A percentile compares a stretch with the other conserved stretches of the same genome.
These are phyloP conservation scores for Tenebrosternarchus preto DNA, from an alignment of 2,113 vertebrate species.

Conservation along the genomic window DNA sequence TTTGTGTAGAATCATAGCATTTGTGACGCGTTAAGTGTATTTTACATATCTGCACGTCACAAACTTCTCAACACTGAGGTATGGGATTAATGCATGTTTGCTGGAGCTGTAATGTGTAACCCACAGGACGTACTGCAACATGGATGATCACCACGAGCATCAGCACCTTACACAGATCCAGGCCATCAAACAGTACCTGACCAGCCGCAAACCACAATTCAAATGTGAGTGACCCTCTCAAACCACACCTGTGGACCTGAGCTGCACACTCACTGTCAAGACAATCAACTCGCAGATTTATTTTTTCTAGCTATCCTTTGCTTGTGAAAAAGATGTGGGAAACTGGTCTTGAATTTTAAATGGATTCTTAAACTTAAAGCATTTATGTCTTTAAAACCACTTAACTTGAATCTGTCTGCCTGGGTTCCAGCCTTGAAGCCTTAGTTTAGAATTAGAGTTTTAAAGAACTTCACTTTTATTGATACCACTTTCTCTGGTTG, in stretches of 20 bases:
- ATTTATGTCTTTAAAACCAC: neutral
- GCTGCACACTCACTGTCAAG: too few relatives aligned
- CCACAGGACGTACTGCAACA: conserved; percentile 97
- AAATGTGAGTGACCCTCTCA: conserved; percentile 80
- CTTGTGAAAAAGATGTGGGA: too few relatives aligned
- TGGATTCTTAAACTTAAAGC: too few relatives aligned
- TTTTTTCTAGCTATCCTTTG: too few relatives aligned
- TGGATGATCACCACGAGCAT: conserved; percentile 88
- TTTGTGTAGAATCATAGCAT: neutral
- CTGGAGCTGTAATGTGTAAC: neutral
- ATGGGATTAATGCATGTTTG: neutral
- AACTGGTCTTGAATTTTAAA: too few relatives aligned
- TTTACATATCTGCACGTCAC: conserved; percentile 4
- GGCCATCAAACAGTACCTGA: conserved; percentile 94
- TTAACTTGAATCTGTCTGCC: neutral
- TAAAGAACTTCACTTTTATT: neutral
- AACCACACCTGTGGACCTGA: neutral
- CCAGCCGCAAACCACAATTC: conserved; percentile 85
- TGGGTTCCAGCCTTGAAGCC: neutral
- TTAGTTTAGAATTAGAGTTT: neutral
- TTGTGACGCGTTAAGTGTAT: neutral
- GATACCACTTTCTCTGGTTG: neutral
- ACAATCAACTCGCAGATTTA: too few relatives aligned
- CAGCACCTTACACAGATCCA: conserved; percentile 91
- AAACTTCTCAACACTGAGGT: neutral